Percentiles rank a stretch among this genome's conserved stretches.
Conservation (phyloP, 1,140 invertebrate species). For the Nephotettix cincticeps region DNA sequence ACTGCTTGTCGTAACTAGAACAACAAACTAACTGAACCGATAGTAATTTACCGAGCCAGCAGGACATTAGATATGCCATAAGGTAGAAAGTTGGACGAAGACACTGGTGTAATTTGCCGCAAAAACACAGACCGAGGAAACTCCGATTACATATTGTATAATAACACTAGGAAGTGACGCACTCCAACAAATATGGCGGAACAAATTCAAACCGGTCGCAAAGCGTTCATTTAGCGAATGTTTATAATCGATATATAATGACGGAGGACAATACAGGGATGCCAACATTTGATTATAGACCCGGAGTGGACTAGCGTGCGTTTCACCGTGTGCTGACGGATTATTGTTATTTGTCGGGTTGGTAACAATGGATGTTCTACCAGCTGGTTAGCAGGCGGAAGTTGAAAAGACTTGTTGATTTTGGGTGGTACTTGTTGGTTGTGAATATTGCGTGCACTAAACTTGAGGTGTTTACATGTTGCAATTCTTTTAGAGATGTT, state of each 20-base stretch:
- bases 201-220: conserved; percentile 16
- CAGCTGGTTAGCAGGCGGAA: too few species aligned
- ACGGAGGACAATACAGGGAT: conserved; percentile 11
- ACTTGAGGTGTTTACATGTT: too few species aligned
- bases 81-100: neutral
- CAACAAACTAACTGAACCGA: neutral
- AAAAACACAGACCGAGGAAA: neutral
- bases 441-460: too few species aligned
- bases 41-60: neutral
- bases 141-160: neutral
- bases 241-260: conserved; percentile 21
- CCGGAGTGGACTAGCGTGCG: neutral
- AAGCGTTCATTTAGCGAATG: conserved; percentile 21
- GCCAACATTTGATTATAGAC: neutral
- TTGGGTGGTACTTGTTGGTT: too few species aligned
- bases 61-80: neutral
- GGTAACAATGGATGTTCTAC: too few species aligned
- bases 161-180: neutral
- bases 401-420: too few species aligned
- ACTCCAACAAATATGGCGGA: conserved; percentile 10
- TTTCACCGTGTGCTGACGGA: neutral
- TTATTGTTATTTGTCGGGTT: conserved; percentile 6
- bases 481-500: too few species aligned
- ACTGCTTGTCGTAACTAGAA: neutral
- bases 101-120: neutral